Conservation (phyloP, 2,888 invertebrate genomes). For the Terebella lapidaria region DNA sequence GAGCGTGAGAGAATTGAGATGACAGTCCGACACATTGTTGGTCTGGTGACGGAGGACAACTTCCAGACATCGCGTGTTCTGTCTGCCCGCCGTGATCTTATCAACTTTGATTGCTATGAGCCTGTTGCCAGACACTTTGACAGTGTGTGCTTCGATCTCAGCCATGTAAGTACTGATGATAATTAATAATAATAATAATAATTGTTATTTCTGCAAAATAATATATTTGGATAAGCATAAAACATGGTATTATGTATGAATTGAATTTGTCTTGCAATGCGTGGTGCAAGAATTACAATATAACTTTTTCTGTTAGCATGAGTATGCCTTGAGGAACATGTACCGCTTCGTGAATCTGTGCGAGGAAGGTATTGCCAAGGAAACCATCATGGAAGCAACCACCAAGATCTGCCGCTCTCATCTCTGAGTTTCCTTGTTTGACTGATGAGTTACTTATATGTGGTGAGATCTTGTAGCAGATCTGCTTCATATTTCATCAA, state of each 20-base stretch:
- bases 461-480: no score
- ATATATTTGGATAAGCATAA: no score
- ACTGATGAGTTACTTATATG: no score
- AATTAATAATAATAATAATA: background rate
- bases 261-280: background rate
- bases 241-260: background rate
- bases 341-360: slow-evolving; percentile 55
- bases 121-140: slow-evolving; percentile 43
- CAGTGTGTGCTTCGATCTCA: slow-evolving; percentile 51
- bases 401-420: slow-evolving; percentile 19
- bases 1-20: slow-evolving; percentile 3
- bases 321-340: slow-evolving; percentile 50
- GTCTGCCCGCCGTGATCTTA: slow-evolving; percentile 29
- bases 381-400: slow-evolving; percentile 31
- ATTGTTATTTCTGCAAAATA: background rate
- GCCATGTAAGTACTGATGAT: slow-evolving; percentile 40
- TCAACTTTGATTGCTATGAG: slow-evolving; percentile 52
- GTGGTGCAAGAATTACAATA: background rate
- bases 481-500: no score
- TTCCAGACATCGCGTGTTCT: slow-evolving; percentile 7
- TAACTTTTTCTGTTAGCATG: slow-evolving; percentile 38
- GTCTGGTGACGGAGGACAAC: slow-evolving; percentile 17
- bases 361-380: slow-evolving; percentile 39
- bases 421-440: no score
- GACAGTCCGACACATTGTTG: slow-evolving; percentile 11